Evolutionary conservation across 2,113 vertebrate species (phyloP), one percentile per base, ranked within the genome.

Genomic region (Galemys pyrenaicus): DNA sequence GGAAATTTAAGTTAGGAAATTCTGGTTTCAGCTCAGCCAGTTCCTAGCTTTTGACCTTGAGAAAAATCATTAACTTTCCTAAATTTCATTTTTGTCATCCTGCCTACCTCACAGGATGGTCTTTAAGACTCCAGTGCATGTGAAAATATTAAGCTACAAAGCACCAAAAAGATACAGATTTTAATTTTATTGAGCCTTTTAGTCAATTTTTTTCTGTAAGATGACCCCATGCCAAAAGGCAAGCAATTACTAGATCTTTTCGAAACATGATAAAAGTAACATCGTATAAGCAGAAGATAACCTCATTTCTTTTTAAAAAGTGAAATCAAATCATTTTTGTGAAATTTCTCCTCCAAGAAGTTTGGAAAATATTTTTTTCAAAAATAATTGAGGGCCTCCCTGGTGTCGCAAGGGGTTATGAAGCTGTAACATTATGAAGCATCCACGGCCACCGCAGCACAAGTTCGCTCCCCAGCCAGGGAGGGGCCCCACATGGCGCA

Each of bases 1-100:
- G 22, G 87, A 92, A 62, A 94, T 80, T 60, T 60, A 68, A 91
- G 74, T 67, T 46, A 92, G 86, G 32, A 91, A 85, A 77, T 20
- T 17, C 75, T n/a, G 12, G 83, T 84, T 92, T 22, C 19, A 78
- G 32, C n/a, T 85, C 68, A 81, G 70, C 49, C 70, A 87, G 32
- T 44, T 87, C 15, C 65, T 32, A n/a, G 64, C 70, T 92, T 88
- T 60, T 81, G 71, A 92, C 41, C 87, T 91, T 89, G 56, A 92
- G 67, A 68, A 60, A 94, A 95, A 68, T 89, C 46, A 84, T 88
- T 86, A 88, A 87, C 82, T 85, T 88, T 28, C 82, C 68, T 67
- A 83, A 94, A 80, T 30, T 81, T 58, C 44, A 70, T 70, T 74
- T 62, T 77, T 77, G 24, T 90, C 51, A 89, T 79, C 79, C 64